Conservation (phyloP, 2,888 invertebrate genomes). For the Harmothoe impar region DNA sequence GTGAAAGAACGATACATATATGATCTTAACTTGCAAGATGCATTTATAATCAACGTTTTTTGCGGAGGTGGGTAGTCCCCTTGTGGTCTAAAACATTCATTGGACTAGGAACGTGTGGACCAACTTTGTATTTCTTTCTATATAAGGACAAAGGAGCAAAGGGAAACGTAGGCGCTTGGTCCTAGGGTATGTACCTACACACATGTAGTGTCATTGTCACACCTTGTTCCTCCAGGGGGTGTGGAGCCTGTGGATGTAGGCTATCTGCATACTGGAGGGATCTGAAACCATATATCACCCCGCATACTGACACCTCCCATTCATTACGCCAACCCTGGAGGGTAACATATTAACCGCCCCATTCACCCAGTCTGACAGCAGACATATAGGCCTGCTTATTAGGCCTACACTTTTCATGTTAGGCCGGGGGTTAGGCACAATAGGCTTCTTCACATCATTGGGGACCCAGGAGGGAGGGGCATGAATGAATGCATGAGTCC, state of each 20-base stretch:
- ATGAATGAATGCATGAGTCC: slow-evolving; percentile 35
- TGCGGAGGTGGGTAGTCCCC: no score
- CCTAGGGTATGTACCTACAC: background rate
- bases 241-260: background rate
- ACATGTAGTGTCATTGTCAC: background rate
- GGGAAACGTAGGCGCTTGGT: no score
- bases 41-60: no score
- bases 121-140: no score
- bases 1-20: no score
- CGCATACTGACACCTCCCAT: background rate
- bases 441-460: background rate
- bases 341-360: background rate
- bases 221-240: background rate
- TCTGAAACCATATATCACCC: background rate
- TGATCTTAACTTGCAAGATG: no score
- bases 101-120: no score
- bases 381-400: slow-evolving; percentile 34
- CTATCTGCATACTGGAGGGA: background rate
- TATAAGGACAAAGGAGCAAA: no score
- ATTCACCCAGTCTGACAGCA: background rate
- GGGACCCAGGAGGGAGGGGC: background rate
- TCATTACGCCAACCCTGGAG: slow-evolving; percentile 1
- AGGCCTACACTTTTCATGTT: background rate
- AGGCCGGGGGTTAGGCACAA: background rate
- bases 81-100: no score